Percentiles rank a stretch among this genome's conserved stretches.
Conservation (phyloP, 1,140 invertebrate species). For the Maconellicoccus hirsutus region DNA sequence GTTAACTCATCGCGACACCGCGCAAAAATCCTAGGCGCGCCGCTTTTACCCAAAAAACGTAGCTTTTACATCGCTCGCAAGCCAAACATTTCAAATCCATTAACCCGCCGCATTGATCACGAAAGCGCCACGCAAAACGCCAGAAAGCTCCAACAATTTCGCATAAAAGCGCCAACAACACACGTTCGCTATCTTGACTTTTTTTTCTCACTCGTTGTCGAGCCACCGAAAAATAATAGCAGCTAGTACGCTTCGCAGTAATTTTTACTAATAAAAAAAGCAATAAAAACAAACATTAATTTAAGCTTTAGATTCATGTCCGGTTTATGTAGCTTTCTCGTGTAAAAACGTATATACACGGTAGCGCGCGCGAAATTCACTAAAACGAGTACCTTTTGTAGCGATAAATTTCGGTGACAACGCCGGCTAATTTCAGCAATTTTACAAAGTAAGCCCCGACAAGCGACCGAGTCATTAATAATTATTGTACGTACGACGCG, state of each 20-base stretch:
- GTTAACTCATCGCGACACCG: too few species aligned
- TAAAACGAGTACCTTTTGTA: slow-evolving; percentile 7
- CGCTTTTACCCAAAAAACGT: too few species aligned
- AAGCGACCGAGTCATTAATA: neutral
- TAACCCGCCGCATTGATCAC: too few species aligned
- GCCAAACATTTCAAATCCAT: too few species aligned
- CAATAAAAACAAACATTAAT: slow-evolving; percentile 5
- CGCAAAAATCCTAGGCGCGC: too few species aligned
- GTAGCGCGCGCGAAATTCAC: neutral
- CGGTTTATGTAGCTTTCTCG: neutral
- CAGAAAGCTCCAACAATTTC: too few species aligned
- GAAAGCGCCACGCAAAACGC: too few species aligned
- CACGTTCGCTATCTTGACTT: too few species aligned
- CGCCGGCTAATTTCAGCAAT: neutral
- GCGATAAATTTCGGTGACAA: neutral
- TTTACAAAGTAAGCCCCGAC: neutral
- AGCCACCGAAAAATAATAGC: neutral
- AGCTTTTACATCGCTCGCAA: too few species aligned
- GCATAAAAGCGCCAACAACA: too few species aligned
- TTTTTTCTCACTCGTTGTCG: too few species aligned
- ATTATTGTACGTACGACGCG: neutral
- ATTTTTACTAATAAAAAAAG: slow-evolving; percentile 1
- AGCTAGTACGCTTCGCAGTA: neutral
- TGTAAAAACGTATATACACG: neutral
- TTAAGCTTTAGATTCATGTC: neutral